Percentiles rank a stretch among this genome's conserved stretches.
phyloP scores from a whole-genome alignment of 92 coral and sea anemone species.

The Paramuricea clavata region DNA sequence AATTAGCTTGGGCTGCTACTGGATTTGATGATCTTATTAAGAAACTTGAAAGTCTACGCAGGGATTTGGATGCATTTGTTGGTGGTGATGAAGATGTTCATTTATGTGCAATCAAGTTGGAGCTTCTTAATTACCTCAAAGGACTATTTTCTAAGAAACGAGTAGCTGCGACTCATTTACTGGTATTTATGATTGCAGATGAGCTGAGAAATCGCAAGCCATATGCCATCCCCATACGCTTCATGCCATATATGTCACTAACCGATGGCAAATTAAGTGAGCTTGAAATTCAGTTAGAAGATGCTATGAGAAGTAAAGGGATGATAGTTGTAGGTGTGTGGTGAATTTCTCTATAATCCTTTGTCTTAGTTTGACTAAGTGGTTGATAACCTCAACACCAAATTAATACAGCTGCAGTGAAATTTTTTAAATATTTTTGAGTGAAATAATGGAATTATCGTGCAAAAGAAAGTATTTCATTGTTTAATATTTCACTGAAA shows the following conservation, averaged over 20 bases:
- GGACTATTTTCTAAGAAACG: not conserved
- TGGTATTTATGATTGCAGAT: conserved; percentile 12
- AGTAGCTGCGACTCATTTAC: not conserved
- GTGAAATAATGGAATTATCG: no score
- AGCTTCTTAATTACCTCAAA: no score
- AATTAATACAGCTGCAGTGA: no score
- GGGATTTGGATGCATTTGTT: conserved; percentile 37
- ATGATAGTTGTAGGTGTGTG: no score
- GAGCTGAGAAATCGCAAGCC: not conserved
- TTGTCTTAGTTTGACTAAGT: no score
- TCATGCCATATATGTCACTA: conserved; percentile 10
- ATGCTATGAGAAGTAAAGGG: conserved; percentile 5
- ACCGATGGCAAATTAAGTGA: not conserved
- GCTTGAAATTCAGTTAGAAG: not conserved
- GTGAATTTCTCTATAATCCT: no score
- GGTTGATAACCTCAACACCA: no score
- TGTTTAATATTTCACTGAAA: no score
- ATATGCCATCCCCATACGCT: not conserved
- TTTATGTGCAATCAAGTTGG: no score
- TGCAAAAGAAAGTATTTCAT: no score
- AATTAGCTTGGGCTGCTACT: conserved; percentile 63
- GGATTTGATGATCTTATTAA: conserved; percentile 67
- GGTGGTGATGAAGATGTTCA: not conserved
- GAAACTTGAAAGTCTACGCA: conserved; percentile 27
- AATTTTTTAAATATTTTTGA: no score